phyloP scores from a whole-genome alignment of 2,797 vertebrate genomes.

The Anabacerthia variegaticeps region DNA sequence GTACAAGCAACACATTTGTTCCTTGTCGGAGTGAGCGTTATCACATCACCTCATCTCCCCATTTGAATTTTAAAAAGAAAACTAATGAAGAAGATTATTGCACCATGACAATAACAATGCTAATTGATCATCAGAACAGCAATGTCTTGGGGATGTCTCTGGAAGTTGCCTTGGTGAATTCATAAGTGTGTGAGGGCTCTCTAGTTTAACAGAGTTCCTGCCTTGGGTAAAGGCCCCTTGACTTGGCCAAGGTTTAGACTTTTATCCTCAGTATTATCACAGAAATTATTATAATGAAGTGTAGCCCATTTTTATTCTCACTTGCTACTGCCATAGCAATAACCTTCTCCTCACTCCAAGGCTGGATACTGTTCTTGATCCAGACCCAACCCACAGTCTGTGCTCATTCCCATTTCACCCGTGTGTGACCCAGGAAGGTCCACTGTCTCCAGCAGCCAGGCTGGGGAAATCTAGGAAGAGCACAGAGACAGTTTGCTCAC shows the following conservation, averaged over 20 bases:
- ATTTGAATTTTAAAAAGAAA: constrained; percentile 33
- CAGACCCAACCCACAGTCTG: rapidly evolving
- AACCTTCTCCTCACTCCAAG: background rate
- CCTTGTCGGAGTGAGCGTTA: background rate
- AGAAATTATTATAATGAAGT: background rate
- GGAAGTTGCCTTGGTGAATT: background rate
- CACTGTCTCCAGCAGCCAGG: background rate
- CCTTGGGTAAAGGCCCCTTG: background rate
- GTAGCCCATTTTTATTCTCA: background rate
- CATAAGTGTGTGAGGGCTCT: background rate
- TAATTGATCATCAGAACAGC: background rate
- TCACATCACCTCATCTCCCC: background rate
- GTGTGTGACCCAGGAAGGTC: background rate
- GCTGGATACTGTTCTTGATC: background rate
- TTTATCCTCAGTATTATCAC: background rate
- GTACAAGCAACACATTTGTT: background rate
- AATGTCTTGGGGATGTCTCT: background rate
- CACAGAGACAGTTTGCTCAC: background rate
- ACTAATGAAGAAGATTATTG: background rate
- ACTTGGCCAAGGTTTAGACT: background rate
- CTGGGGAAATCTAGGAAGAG: background rate
- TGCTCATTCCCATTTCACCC: rapidly evolving
- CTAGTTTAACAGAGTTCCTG: background rate
- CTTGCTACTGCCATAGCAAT: background rate
- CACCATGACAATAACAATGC: background rate